These are phyloP conservation scores for Euproctis similis DNA, from an alignment of 2,888 invertebrate species.

Conservation along the genomic window DNA sequence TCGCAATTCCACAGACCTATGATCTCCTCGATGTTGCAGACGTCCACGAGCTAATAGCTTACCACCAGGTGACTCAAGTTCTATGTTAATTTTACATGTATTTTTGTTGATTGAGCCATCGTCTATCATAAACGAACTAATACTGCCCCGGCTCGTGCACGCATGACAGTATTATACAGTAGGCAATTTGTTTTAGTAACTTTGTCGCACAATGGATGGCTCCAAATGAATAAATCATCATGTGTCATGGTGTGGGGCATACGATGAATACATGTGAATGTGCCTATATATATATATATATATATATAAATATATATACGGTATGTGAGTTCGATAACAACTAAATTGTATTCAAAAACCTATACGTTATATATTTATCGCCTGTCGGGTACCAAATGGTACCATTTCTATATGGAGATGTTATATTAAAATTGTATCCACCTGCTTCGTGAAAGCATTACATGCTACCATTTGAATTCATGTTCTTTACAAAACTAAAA, in stretches of 20 bases:
- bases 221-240: slow-evolving; percentile 44
- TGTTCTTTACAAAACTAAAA: too few relatives aligned
- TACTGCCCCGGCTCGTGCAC: slow-evolving; percentile 3
- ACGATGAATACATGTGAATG: slow-evolving; percentile 38
- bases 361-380: slow-evolving; percentile 8
- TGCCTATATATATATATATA: too few relatives aligned
- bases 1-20: too few relatives aligned
- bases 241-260: slow-evolving; percentile 23
- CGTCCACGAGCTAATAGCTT: too few relatives aligned
- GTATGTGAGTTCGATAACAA: slow-evolving; percentile 28
- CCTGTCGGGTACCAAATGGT: slow-evolving; percentile 1
- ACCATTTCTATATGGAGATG: too few relatives aligned
- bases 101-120: too few relatives aligned
- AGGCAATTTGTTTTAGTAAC: slow-evolving; percentile 22
- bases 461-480: too few relatives aligned
- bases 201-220: slow-evolving; percentile 28
- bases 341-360: slow-evolving; percentile 19
- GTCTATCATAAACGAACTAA: background rate
- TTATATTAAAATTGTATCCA: too few relatives aligned
- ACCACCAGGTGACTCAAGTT: too few relatives aligned
- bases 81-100: too few relatives aligned
- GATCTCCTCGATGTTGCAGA: too few relatives aligned
- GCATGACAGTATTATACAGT: slow-evolving; percentile 10
- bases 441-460: too few relatives aligned
- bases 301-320: slow-evolving; percentile 30